Conservation (phyloP, 2,888 invertebrate genomes). For the Tetramorium bicarinatum region DNA sequence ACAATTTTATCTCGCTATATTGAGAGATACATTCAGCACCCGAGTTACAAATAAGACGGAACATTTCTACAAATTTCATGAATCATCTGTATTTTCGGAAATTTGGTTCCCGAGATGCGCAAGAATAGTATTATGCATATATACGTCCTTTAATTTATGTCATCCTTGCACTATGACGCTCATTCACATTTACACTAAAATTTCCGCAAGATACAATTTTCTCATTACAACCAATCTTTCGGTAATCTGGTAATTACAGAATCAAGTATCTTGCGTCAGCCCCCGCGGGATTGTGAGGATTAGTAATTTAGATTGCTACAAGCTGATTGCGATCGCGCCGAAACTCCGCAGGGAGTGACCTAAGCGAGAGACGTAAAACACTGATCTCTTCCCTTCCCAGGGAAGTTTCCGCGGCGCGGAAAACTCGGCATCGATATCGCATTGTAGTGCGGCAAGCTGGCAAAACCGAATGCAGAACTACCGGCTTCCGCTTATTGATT, state of each 20-base stretch:
- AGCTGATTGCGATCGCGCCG: slow-evolving; percentile 6
- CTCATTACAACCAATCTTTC: neutral
- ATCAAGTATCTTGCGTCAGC: neutral
- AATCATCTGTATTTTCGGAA: slow-evolving; percentile 30
- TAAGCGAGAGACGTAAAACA: neutral
- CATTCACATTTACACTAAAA: neutral
- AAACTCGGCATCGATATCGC: slow-evolving; percentile 24
- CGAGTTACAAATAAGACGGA: slow-evolving; percentile 18
- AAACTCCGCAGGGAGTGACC: neutral
- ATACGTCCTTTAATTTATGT: neutral
- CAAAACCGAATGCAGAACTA: slow-evolving; percentile 77
- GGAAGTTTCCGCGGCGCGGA: neutral
- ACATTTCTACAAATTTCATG: slow-evolving; percentile 1
- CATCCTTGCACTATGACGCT: neutral
- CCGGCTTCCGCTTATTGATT: slow-evolving; percentile 85
- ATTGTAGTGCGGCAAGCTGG: slow-evolving; percentile 47
- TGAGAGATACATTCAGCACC: neutral
- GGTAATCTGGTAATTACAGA: neutral
- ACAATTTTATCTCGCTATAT: slow-evolving; percentile 17
- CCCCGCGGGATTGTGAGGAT: neutral
- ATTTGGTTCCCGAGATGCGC: neutral
- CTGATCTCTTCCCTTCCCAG: neutral
- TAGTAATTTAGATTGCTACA: slow-evolving; percentile 23
- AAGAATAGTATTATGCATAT: neutral
- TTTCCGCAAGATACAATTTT: neutral